Conservation (phyloP, 2,888 invertebrate species). For the Ferrisia virgata region DNA sequence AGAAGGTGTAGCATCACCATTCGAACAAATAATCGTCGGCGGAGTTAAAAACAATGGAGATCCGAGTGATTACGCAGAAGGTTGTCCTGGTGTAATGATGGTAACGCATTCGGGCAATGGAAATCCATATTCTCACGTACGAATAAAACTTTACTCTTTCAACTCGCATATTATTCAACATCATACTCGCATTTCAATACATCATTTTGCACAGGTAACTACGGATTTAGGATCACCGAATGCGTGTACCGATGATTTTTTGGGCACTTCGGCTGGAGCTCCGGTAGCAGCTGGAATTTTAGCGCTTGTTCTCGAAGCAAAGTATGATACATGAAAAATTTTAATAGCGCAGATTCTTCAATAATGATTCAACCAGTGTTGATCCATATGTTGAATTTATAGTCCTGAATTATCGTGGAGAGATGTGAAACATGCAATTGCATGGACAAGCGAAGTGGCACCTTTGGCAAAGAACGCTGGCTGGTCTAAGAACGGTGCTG, state of each 20-base stretch:
- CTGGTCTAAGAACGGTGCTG: constrained; percentile 79
- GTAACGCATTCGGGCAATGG: constrained; percentile 88
- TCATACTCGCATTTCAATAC: no score
- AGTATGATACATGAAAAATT: constrained; percentile 63
- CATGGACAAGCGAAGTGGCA: constrained; percentile 75
- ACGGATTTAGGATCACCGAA: constrained; percentile 70
- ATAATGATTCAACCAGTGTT: no score
- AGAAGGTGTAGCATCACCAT: constrained; percentile 81
- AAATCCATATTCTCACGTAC: constrained; percentile 55
- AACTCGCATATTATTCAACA: no score
- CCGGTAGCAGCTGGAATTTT: constrained; percentile 89
- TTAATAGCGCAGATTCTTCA: no score
- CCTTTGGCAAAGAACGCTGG: constrained; percentile 67
- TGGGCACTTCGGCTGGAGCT: constrained; percentile 91
- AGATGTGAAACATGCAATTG: constrained; percentile 84
- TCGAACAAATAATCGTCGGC: constrained; percentile 83
- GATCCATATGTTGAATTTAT: background rate
- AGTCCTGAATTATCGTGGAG: constrained; percentile 83
- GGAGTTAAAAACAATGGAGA: constrained; percentile 77
- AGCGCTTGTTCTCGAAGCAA: constrained; percentile 80
- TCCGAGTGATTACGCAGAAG: constrained; percentile 89
- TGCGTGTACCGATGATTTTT: constrained; percentile 80
- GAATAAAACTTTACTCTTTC: no score
- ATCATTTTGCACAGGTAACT: constrained; percentile 65
- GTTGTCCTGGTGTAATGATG: constrained; percentile 81